phyloP scores from a whole-genome alignment of 64 coral and sea anemone genomes.

The Pocillopora damicornis region DNA sequence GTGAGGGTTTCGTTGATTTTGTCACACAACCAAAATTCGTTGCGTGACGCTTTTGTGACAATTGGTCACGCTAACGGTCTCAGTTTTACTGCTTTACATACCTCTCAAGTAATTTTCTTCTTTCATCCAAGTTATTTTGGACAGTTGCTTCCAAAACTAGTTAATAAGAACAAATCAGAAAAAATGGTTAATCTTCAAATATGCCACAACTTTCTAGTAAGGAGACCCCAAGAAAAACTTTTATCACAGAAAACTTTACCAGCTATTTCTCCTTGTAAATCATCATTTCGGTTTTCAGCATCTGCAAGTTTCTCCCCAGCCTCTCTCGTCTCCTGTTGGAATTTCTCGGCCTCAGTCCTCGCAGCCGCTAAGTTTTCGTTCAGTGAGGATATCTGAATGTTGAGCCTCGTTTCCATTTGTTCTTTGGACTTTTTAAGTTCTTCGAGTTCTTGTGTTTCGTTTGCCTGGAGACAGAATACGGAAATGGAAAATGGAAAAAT shows the following conservation, averaged over 20 bases:
- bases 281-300: constrained; percentile 64
- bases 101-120: constrained; percentile 86
- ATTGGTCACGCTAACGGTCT: neutral
- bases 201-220: too few species aligned
- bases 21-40: neutral
- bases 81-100: constrained; percentile 20
- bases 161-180: neutral
- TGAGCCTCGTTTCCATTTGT: constrained; percentile 65
- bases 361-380: constrained; percentile 74
- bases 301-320: constrained; percentile 39
- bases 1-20: neutral
- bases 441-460: constrained; percentile 64
- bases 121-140: constrained; percentile 86
- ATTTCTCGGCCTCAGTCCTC: constrained; percentile 46
- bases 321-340: constrained; percentile 55
- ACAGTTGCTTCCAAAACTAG: constrained; percentile 89
- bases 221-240: too few species aligned
- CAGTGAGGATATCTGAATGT: constrained; percentile 86
- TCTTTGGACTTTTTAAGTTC: constrained; percentile 73
- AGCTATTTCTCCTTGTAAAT: constrained; percentile 66
- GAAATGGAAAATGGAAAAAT: neutral
- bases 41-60: neutral
- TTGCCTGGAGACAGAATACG: constrained; percentile 43
- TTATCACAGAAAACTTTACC: constrained; percentile 5
- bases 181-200: neutral